Percentiles rank a stretch among this genome's conserved stretches.
Evolutionary conservation across 2,888 invertebrate genomes (phyloP).

Genomic region (Drosophila pegasa): DNA sequence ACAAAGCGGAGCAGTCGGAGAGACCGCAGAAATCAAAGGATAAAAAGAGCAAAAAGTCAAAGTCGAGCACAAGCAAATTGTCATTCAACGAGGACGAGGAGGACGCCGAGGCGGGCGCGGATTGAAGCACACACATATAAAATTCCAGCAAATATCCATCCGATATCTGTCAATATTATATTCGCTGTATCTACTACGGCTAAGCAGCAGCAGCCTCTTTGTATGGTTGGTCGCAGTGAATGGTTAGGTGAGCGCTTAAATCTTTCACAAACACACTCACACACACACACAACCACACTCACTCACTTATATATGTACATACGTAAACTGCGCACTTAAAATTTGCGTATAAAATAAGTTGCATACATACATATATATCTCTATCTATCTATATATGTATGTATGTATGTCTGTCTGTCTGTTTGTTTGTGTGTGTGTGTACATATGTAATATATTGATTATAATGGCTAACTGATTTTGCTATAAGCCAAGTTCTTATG

Average conservation of each 20-base stretch:
- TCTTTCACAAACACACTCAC: slow-evolving; percentile 21
- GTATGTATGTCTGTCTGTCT: neutral
- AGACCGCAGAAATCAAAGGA: slow-evolving; percentile 28
- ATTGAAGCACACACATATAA: slow-evolving; percentile 36
- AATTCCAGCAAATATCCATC: slow-evolving; percentile 1
- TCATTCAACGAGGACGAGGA: slow-evolving; percentile 86
- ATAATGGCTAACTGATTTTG: slow-evolving; percentile 15
- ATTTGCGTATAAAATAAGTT: slow-evolving; percentile 37
- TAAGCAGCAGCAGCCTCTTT: slow-evolving; percentile 32
- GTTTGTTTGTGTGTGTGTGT: neutral
- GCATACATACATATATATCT: slow-evolving; percentile 5
- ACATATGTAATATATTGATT: slow-evolving; percentile 39
- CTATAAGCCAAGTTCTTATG: slow-evolving; percentile 3
- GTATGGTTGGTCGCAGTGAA: slow-evolving; percentile 44
- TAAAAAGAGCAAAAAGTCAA: slow-evolving; percentile 70
- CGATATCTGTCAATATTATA: slow-evolving; percentile 4
- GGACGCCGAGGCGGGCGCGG: slow-evolving; percentile 71
- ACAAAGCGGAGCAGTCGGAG: slow-evolving; percentile 23
- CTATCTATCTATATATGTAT: neutral
- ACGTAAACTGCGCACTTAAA: slow-evolving; percentile 55
- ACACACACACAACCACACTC: neutral
- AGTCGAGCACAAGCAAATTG: slow-evolving; percentile 80
- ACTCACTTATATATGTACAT: neutral
- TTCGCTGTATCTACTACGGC: slow-evolving; percentile 15
- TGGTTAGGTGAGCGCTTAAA: slow-evolving; percentile 51